Base-by-base conservation (phyloP, 2,888 invertebrate species). In the Leptinotarsa tumamoca region DNA sequence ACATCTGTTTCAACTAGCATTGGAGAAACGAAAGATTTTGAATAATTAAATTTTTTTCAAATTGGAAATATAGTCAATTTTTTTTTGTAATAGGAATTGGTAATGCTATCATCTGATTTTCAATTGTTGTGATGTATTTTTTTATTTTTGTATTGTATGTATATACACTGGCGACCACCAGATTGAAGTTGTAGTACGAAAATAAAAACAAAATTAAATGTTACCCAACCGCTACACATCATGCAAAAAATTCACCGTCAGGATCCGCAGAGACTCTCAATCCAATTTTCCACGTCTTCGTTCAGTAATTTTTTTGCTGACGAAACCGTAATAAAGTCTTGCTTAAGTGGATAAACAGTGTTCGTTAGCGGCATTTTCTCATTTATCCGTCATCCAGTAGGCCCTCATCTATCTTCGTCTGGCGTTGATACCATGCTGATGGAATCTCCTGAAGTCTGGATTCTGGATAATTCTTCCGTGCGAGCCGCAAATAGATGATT, bases 401-500 rank as follows among this genome's bases (percentile, higher is more conserved):
- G 73, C 73, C 61, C 73, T 73, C 82, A 84, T 84, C 81, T 75
- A 84, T 84, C 84, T 84, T 84, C 83, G 80, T 83, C 81, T 78
- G 76, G 72, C 77, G 76, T 73, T 79, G 79, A 79, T 72, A 77
- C 71, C 74, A 72, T 78, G 49, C 56, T 58, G 69, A 69, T 69
- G 56, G 54, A 18, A 73, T 82, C 80, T 82, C 80, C 81, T 80
- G 77, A 81, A 80, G 82, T 82, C 82, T 83, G 82, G 63, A 63
- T 63, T 33, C 15, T 63, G 43, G 63, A 63, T 63, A 83, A 83
- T 82, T 83, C 82, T 80, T 80, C 79, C 80, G 79, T 81, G 82
- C 80, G 80, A 82, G 82, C 81, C 82, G 79, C 75, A 79, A 81
- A 82, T 80, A 80, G 84, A 85, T 85, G 86, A 86, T 86, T 86